Evolutionary conservation across 2,113 vertebrate species (phyloP), one percentile per base, ranked within the genome.

Genomic region (Loxodonta africana): DNA sequence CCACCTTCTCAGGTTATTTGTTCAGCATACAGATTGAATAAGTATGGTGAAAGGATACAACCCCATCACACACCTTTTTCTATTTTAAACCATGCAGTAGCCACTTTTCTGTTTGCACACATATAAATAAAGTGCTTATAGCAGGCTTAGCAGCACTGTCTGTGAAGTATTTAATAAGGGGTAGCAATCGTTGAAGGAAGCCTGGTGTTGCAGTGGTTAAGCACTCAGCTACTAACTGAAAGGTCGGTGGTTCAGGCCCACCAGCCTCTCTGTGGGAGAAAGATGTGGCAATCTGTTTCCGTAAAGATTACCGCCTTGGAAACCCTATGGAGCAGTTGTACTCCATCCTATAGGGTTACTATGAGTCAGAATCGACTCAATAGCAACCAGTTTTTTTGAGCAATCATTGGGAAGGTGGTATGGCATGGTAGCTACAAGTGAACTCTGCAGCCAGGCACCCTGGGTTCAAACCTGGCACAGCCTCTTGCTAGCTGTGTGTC

Each of bases 151-250:
- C 41, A 18, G 44, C 44, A 4, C 28, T 20, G 15, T 18, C 21
- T 30, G 57, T 11, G 17, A 62, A 7, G 2, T 17, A n/a, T 30
- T 15, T 44, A 37, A 44, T 30, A 63, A 65, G 44, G 14, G 37
- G 48, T 0, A 30, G 26, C 4, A 3, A 23, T 44, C 48, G 0
- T 0, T 33, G 57, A 37, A n/a, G n/a, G 33, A 37, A 15, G 4
- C 33, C 17, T 73, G 5, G 33, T 73, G 33, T 37, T 17, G 28
- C 2, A 37, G 17, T 8, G 12, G 69, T 73, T 37, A 73, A n/a
- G 33, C 33, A 37, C 26, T 73, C n/a, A 20, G 14, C 30, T 71
- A 12, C 67, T 33, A 71, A 33, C 33, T n/a, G 15, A 73, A 18
- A 73, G 69, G 15, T 73, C 6, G 10, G 15, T 12, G 1, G 17